A percentile compares a stretch with the other conserved stretches of the same genome.
These are phyloP conservation scores for Brachypodius melanocephalos DNA, from an alignment of 2,113 vertebrate genomes.

Conservation along the genomic window DNA sequence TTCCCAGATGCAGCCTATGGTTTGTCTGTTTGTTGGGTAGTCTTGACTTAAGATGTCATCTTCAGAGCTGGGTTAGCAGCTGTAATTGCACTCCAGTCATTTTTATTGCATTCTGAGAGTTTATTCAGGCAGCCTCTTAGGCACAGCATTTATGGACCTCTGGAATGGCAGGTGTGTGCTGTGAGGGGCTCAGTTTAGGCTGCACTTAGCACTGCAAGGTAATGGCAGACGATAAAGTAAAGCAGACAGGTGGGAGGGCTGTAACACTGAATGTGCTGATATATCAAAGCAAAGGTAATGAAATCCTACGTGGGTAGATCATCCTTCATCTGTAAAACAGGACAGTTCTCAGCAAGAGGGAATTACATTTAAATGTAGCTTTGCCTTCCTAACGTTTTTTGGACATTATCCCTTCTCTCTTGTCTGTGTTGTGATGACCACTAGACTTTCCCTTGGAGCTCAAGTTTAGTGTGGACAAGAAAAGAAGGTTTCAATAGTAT, in stretches of 20 bases:
- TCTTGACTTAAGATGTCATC: not conserved
- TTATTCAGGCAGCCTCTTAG: not conserved
- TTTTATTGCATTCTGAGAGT: not conserved
- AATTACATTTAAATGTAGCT: not conserved
- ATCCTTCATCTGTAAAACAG: slow-evolving; percentile 24
- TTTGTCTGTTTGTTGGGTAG: not conserved
- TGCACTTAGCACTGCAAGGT: not conserved
- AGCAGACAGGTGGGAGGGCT: slow-evolving; percentile 16
- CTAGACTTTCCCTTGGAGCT: not conserved
- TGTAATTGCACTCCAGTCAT: not conserved
- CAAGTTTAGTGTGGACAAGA: not conserved
- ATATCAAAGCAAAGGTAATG: slow-evolving; percentile 28
- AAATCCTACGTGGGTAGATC: not conserved
- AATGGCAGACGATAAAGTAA: slow-evolving; percentile 11
- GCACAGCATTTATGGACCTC: not conserved
- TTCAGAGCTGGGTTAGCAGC: not conserved
- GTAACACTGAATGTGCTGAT: slow-evolving; percentile 26
- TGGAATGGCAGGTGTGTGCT: not conserved
- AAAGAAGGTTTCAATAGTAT: not conserved
- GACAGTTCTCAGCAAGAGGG: slow-evolving; percentile 1
- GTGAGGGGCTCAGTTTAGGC: not conserved
- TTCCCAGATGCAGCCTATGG: not conserved
- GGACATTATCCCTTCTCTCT: not conserved
- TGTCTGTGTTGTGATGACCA: not conserved
- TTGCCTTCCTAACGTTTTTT: not conserved